Conservation (phyloP, 2,113 vertebrate species). For the Gymnarchus niloticus region DNA sequence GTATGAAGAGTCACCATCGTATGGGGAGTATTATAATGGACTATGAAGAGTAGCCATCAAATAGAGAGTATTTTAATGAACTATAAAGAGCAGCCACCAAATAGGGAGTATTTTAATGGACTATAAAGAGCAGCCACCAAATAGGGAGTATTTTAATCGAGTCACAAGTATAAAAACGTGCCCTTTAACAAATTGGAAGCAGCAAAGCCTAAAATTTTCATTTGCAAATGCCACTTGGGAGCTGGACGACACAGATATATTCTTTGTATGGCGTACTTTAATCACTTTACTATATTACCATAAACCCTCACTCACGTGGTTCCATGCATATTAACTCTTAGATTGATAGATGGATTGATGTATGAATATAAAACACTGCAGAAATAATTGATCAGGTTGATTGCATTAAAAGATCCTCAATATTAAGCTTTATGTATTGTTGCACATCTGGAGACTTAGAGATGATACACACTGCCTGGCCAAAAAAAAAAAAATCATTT, state of each 20-base stretch:
- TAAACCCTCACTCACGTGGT: neutral
- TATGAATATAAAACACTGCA: neutral
- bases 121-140: neutral
- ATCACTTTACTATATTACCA: slow-evolving; percentile 15
- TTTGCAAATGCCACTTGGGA: neutral
- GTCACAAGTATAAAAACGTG: neutral
- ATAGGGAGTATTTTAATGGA: no score
- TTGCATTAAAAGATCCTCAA: no score
- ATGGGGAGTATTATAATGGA: neutral
- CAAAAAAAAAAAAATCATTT: no score
- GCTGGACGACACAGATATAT: neutral
- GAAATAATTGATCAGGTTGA: neutral
- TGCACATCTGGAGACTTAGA: no score
- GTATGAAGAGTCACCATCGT: neutral
- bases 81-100: neutral
- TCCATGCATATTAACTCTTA: slow-evolving; percentile 16
- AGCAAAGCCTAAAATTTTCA: neutral
- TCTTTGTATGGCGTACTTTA: neutral
- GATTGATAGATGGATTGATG: no score
- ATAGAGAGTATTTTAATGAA: neutral
- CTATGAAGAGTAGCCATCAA: neutral
- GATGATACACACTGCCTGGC: no score
- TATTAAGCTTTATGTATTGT: no score
- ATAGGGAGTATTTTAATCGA: neutral
- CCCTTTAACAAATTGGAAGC: neutral